These are phyloP conservation scores for Philantomba maxwellii DNA, from an alignment of 2,113 vertebrate genomes.

Conservation along the genomic window DNA sequence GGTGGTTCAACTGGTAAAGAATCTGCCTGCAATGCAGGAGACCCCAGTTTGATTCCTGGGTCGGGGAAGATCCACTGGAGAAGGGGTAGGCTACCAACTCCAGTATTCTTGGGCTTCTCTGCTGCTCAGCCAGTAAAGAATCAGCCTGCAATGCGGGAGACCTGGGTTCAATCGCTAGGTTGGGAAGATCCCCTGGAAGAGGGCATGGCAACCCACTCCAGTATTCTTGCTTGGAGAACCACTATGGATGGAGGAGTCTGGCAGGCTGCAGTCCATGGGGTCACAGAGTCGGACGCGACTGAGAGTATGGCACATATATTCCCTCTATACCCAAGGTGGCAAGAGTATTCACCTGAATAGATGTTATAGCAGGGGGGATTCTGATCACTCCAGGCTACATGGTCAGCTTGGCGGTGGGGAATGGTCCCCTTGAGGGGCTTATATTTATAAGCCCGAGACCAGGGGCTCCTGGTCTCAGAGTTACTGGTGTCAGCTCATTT, in stretches of 20 bases:
- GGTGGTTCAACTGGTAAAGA: background rate
- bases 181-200: background rate
- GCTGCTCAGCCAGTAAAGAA: background rate
- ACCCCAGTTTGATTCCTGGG: background rate
- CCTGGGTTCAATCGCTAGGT: background rate
- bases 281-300: background rate
- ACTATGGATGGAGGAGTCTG: background rate
- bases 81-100: background rate
- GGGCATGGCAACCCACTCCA: background rate
- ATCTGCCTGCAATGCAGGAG: background rate
- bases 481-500: background rate
- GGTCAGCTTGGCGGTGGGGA: background rate
- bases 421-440: background rate
- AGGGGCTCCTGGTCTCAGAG: background rate
- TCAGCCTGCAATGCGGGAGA: background rate
- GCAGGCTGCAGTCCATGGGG: background rate
- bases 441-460: background rate
- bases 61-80: rapidly evolving
- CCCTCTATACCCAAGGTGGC: background rate
- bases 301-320: background rate
- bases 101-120: background rate
- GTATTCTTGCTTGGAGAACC: background rate
- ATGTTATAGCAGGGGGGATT: background rate
- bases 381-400: background rate
- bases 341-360: background rate